Evolutionary conservation across 2,113 vertebrate species (phyloP), one percentile per base, ranked within the genome.

Genomic region (Morone chrysops): DNA sequence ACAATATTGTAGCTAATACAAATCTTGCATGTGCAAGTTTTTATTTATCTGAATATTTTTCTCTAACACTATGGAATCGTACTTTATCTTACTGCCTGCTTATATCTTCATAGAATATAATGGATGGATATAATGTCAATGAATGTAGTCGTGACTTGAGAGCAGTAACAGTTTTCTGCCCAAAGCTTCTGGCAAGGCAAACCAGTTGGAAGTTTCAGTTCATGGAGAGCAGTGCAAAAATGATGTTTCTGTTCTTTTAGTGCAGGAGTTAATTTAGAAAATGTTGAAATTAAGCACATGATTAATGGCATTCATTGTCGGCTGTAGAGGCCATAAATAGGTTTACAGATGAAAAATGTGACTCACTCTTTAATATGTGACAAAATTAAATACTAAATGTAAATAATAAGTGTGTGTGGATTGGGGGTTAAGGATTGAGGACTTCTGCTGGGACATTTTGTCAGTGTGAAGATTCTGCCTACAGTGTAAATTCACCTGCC

Each of bases 401-500:
- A 56, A 36, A 80, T 67, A 68, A 82, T 57, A 43, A 22, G 38
- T 53, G 47, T 56, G 31, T 16, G 62, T 22, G 11, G 45, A 4
- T 65, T 56, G 14, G 10, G 17, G 63, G 22, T 22, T 41, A 38
- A 38, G 43, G 36, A 48, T 18, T 40, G 69, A 63, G 12, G 16
- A 57, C 41, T 80, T 66, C 36, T 80, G 54, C 66, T 45, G 62
- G 66, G 53, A 76, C 57, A 70, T 79, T 87, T 70, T 78, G 69
- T 70, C 57, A 68, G 70, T 41, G 62, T 73, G 50, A 63, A 80
- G 84, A 71, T 71, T 75, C 63, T 68, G 79, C 60, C 79, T 59
- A 20, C 47, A 75, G 62, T 63, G 72, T 61, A 56, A 73, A 87
- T 56, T 71, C 65, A 70, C 87, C 80, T 70, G 40, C 78, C 79